Evolutionary conservation across 2,888 invertebrate genomes (phyloP), one percentile per base, ranked within the genome.

Genomic region (Netelia inedita): DNA sequence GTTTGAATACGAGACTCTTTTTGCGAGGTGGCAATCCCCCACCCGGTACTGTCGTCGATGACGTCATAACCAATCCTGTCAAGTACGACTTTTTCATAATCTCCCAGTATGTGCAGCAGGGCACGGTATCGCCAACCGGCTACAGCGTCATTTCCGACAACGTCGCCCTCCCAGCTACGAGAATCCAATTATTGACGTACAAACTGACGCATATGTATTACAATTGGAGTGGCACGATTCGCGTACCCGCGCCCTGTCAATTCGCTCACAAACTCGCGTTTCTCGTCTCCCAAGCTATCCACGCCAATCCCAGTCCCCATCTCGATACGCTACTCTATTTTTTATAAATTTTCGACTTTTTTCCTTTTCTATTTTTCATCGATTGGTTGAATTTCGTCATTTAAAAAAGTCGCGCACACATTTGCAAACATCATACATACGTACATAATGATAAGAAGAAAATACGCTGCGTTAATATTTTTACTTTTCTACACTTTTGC

Each of bases 231-330:
- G 97, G 96, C 87, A 94, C 97, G 92, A 91, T 94, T 0, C 88
- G 91, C 59, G 98, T 99, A 6, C 99, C 99, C 0, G 97, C 98
- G 0, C 98, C 98, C 0, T 98, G 98, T 91, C 98, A 98, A 92
- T 98, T 98, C 93, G 98, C 99, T 0, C 98, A 99, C 93, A 99
- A 98, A 91, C 94, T 99, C 86, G 98, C 99, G 0, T 98, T 98
- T 93, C 94, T 98, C 8, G 97, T 97, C 0, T 97, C 97, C 0
- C 98, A 98, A 92, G 95, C 95, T 6, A 95, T 98, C 6, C 97
- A 98, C 90, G 94, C 94, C 50, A 92, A 94, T 21, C 97, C 97
- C 0, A 95, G 95, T 68, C 93, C 94, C 53, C 94, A 95, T 0
- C 94, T 97, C 21, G 95, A 95, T 65, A 96, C 95, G 28, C 94